Evolutionary conservation across 2,797 vertebrate species (phyloP).

Genomic region (Clarias fuscus): DNA sequence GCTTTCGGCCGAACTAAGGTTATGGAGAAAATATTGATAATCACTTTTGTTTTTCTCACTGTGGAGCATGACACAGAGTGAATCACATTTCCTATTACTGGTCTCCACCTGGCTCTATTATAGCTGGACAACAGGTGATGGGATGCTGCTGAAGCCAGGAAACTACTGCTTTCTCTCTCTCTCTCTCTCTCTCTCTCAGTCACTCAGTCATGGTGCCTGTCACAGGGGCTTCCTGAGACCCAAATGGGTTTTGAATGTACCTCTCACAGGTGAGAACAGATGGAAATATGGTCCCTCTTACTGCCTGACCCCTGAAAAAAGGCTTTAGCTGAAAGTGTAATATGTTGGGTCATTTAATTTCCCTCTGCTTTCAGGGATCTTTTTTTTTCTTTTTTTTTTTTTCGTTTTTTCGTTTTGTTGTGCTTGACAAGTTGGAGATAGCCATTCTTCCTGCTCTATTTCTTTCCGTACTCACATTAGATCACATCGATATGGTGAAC

Average conservation of each 20-base stretch:
- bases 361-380: slow-evolving; percentile 29
- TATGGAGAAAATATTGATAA: slow-evolving; percentile 58
- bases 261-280: slow-evolving; percentile 39
- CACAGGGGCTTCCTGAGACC: slow-evolving; percentile 22
- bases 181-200: background rate
- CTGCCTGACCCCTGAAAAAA: slow-evolving; percentile 30
- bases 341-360: slow-evolving; percentile 44
- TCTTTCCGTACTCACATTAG: background rate
- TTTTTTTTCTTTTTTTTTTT: background rate
- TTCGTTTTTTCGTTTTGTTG: slow-evolving; percentile 1
- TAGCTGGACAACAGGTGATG: slow-evolving; percentile 56
- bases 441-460: slow-evolving; percentile 10
- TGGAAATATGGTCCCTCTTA: slow-evolving; percentile 38
- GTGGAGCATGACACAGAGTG: slow-evolving; percentile 46
- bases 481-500: slow-evolving; percentile 31
- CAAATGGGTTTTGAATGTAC: slow-evolving; percentile 46
- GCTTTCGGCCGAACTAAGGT: slow-evolving; percentile 57
- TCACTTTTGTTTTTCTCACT: slow-evolving; percentile 57
- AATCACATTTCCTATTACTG: slow-evolving; percentile 61
- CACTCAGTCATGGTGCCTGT: slow-evolving; percentile 42
- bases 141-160: slow-evolving; percentile 53
- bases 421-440: slow-evolving; percentile 28
- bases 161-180: slow-evolving; percentile 45
- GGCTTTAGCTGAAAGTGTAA: slow-evolving; percentile 28
- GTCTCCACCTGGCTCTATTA: slow-evolving; percentile 60